Evolutionary conservation across 2,888 invertebrate genomes (phyloP), one percentile per base, ranked within the genome.

Genomic region (Buathra laborator): DNA sequence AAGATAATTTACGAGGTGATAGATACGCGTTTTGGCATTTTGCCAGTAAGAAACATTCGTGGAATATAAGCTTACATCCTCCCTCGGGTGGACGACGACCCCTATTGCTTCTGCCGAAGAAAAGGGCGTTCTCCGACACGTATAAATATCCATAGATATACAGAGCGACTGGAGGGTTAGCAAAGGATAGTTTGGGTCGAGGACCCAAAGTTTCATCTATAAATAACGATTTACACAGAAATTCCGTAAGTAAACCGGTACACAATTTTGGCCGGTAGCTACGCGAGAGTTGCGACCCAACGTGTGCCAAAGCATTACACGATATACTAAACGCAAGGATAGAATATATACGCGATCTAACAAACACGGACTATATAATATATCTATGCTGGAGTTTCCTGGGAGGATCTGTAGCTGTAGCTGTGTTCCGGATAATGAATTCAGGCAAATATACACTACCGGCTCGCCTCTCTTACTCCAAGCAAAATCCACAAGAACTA

Each of bases 1-100:
- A 86, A 87, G 87, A 88, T 91, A 89, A 89, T 91, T 90, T 91
- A 92, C 89, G 89, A 89, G 88, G 88, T 89, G 92, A 92, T 92
- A 90, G 92, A 92, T 92, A 88, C 89, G 86, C 83, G 86, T 88
- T 90, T 89, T 92, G 92, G 91, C 89, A 74, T 71, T 1, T 59
- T 53, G 90, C 91, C 92, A 92, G 87, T 83, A 84, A 71, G 70
- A 67, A 72, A 53, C 62, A 79, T 79, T 62, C 68, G 72, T 32
- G 74, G 51, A 62, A 77, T n/a, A 77, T 86, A 84, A 85, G 67
- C 37, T 66, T 12, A 62, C 79, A 70, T 62, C 83, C 84, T 43
- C 48, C 16, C 24, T 24, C 9, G 12, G 37, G 19, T 62, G 80
- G 44, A 48, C 70, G 75, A 75, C 71, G 43, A 80, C 14, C 24